Evolutionary conservation across 2,888 invertebrate genomes (phyloP).

Genomic region (Sphaeridia pumilis): DNA sequence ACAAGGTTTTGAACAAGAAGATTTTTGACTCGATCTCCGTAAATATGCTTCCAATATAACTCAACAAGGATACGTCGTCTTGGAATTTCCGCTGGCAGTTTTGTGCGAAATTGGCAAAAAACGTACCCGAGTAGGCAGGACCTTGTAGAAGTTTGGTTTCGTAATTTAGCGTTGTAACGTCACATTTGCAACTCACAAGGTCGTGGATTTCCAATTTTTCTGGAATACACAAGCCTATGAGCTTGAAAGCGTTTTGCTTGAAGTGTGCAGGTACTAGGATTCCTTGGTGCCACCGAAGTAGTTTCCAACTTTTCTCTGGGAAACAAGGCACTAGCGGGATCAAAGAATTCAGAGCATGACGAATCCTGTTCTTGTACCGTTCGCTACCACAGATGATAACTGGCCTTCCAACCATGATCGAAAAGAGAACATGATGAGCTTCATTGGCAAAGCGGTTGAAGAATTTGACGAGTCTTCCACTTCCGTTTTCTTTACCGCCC

Average conservation of each 20-base stretch:
- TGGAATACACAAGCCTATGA: constrained; percentile 39
- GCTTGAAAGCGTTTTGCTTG: constrained; percentile 29
- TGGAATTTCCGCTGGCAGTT: constrained; percentile 15
- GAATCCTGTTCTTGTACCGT: constrained; percentile 18
- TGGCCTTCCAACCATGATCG: constrained; percentile 35
- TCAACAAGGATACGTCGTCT: constrained; percentile 33
- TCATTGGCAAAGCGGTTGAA: constrained; percentile 33
- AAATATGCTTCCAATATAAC: constrained; percentile 33
- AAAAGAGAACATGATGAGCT: constrained; percentile 37
- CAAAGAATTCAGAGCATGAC: constrained; percentile 24
- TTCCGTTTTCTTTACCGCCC: constrained; percentile 24
- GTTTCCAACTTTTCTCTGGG: constrained; percentile 23
- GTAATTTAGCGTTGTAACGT: constrained; percentile 27
- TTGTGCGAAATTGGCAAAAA: constrained; percentile 25
- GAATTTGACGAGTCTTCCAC: constrained; percentile 35
- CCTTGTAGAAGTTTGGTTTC: constrained; percentile 27
- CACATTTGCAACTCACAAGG: constrained; percentile 35
- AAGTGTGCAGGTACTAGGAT: constrained; percentile 37
- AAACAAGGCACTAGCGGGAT: constrained; percentile 28
- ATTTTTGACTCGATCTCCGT: constrained; percentile 34
- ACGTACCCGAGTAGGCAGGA: constrained; percentile 30
- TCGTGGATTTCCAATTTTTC: constrained; percentile 38
- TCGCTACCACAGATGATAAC: constrained; percentile 31
- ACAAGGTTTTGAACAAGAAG: constrained; percentile 31
- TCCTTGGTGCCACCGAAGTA: constrained; percentile 38